phyloP scores from a whole-genome alignment of 2,113 vertebrate genomes.

The Pungitius pungitius region DNA sequence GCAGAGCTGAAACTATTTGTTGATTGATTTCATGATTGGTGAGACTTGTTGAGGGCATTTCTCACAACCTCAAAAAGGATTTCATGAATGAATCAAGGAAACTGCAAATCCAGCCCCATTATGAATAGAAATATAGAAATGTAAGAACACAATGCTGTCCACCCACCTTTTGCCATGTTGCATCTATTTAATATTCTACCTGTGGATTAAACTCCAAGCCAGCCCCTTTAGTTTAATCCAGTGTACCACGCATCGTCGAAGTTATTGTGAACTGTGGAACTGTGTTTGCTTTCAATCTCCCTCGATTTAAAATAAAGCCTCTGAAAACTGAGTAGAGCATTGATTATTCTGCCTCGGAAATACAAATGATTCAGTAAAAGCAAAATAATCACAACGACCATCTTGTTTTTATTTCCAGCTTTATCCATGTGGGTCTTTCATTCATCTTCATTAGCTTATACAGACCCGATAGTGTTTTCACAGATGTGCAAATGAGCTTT shows the following conservation, averaged over 20 bases:
- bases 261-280: slow-evolving; percentile 12
- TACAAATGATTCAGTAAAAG: slow-evolving; percentile 84
- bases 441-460: slow-evolving; percentile 37
- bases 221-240: slow-evolving; percentile 14
- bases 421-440: slow-evolving; percentile 34
- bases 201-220: not conserved
- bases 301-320: slow-evolving; percentile 50
- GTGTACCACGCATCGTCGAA: slow-evolving; percentile 13
- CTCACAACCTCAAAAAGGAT: not conserved
- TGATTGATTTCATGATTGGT: not conserved
- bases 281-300: slow-evolving; percentile 15
- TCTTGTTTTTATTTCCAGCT: slow-evolving; percentile 62
- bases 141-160: not conserved
- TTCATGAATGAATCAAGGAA: not conserved
- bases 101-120: not conserved
- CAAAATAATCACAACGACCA: slow-evolving; percentile 66
- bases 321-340: slow-evolving; percentile 7
- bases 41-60: not conserved
- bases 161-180: slow-evolving; percentile 14
- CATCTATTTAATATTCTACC: slow-evolving; percentile 6
- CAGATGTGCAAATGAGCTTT: slow-evolving; percentile 73
- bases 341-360: slow-evolving; percentile 64
- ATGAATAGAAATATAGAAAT: not conserved
- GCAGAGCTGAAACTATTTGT: not conserved
- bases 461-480: slow-evolving; percentile 48